Percentiles rank a stretch among this genome's conserved stretches.
Conservation (phyloP, 1,140 invertebrate genomes). For the Heliconius melpomene region DNA sequence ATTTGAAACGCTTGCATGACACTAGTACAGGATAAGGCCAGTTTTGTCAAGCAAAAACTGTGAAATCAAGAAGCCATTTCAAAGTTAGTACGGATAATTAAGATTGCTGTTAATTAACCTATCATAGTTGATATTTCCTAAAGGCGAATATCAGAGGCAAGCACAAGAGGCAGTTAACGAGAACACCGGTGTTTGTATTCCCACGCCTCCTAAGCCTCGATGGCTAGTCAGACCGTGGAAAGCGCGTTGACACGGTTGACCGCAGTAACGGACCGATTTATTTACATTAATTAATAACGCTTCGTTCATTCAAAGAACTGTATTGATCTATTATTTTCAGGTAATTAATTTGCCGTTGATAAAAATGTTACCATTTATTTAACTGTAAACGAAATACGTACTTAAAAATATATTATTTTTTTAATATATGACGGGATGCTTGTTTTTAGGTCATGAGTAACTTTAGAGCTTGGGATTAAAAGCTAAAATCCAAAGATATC, state of each 20-base stretch:
- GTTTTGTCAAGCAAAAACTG: too few species aligned
- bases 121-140: neutral
- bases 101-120: neutral
- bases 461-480: too few species aligned
- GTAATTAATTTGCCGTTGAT: neutral
- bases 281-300: conserved; percentile 27
- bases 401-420: neutral
- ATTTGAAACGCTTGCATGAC: too few species aligned
- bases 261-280: conserved; percentile 33
- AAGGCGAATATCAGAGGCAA: conserved; percentile 38
- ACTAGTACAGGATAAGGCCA: too few species aligned
- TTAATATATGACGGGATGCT: neutral
- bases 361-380: neutral
- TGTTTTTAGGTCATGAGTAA: too few species aligned
- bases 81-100: neutral
- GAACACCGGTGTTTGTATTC: conserved; percentile 66
- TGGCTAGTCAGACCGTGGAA: conserved; percentile 39
- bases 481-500: too few species aligned
- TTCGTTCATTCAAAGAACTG: conserved; percentile 1
- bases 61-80: neutral
- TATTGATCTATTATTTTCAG: neutral
- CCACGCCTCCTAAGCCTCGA: conserved; percentile 61
- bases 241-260: conserved; percentile 35
- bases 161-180: conserved; percentile 63
- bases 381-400: neutral